Evolutionary conservation across 2,797 vertebrate genomes (phyloP).

Genomic region (Chloroceryle amazona): DNA sequence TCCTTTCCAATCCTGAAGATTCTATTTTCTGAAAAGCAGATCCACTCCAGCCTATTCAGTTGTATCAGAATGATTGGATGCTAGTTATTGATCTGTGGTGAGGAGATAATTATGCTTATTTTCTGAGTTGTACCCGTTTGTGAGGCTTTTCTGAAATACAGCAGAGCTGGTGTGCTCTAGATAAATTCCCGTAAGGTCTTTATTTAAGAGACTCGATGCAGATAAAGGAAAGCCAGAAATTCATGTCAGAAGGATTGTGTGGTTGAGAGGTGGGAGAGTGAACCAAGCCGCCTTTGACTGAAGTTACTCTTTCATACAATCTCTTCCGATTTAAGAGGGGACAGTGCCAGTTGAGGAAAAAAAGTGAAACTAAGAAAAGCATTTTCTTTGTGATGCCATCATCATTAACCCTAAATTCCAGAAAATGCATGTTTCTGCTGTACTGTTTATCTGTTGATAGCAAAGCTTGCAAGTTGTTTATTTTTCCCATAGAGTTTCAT

Average conservation of each 20-base stretch:
- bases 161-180: not conserved
- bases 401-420: not conserved
- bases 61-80: rapidly evolving
- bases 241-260: not conserved
- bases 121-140: not conserved
- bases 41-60: not conserved
- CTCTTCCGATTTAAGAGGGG: not conserved
- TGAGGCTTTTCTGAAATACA: not conserved
- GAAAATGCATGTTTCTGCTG: not conserved
- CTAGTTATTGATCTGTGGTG: not conserved
- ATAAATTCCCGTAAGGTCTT: rapidly evolving
- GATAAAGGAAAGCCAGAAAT: not conserved
- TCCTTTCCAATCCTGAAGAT: too few species aligned
- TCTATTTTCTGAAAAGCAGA: not conserved
- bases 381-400: not conserved
- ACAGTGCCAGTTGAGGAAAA: not conserved
- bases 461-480: not conserved
- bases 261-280: not conserved
- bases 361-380: not conserved
- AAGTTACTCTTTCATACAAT: not conserved
- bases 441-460: not conserved
- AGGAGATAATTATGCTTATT: rapidly evolving
- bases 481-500: not conserved
- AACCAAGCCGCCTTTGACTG: not conserved
- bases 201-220: not conserved